Conservation (phyloP, 2,113 vertebrate genomes). For the Brienomyrus brachyistius region DNA sequence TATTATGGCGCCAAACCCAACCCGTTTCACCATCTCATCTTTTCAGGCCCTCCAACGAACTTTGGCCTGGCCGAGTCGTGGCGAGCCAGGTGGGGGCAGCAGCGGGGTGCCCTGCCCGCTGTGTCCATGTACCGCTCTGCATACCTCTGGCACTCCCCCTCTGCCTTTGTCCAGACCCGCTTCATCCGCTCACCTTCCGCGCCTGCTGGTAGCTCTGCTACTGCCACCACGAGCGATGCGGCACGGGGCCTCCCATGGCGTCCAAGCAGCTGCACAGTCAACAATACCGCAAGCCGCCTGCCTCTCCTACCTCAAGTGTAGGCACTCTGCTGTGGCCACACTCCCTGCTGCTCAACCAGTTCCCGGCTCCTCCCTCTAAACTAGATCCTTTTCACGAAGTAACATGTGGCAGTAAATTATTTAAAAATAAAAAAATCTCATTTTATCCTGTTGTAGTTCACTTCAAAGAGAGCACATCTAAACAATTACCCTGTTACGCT, state of each 20-base stretch:
- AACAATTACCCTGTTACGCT: not conserved
- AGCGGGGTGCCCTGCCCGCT: conserved; percentile 23
- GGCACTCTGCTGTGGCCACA: not conserved
- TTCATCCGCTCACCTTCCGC: conserved; percentile 30
- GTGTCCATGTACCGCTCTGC: conserved; percentile 45
- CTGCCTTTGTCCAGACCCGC: conserved; percentile 40
- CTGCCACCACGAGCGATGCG: conserved; percentile 40
- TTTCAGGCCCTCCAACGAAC: conserved; percentile 63
- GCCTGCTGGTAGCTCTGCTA: conserved; percentile 46
- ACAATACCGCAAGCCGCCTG: not conserved
- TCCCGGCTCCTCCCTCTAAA: not conserved
- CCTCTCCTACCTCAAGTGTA: conserved; percentile 13
- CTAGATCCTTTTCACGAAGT: not conserved
- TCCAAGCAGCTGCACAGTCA: conserved; percentile 34
- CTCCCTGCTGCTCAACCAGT: not conserved
- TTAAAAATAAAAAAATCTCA: conserved; percentile 16
- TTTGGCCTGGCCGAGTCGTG: conserved; percentile 51
- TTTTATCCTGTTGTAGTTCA: conserved; percentile 16
- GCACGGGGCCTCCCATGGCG: conserved; percentile 42
- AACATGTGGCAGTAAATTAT: conserved; percentile 14
- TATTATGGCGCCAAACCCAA: too few species aligned
- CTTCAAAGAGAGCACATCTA: not conserved
- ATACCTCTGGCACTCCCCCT: conserved; percentile 42
- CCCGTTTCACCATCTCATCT: conserved; percentile 8
- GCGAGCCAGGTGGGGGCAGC: conserved; percentile 36